These are phyloP conservation scores for Sebastes wilsoni DNA, from an alignment of 2,797 vertebrate genomes.

Conservation along the genomic window DNA sequence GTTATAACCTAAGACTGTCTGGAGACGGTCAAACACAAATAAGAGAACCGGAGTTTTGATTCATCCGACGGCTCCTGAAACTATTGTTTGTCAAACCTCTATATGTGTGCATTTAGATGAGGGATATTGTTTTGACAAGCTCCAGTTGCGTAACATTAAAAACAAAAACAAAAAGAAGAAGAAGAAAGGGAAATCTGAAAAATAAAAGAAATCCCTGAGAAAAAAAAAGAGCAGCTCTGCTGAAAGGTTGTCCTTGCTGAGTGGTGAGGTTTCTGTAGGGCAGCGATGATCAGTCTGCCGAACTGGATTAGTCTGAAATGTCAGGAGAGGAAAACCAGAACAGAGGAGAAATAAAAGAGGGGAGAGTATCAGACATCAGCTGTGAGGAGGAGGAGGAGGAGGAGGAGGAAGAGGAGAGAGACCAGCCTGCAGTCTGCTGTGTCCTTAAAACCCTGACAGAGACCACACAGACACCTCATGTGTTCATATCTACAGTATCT, in stretches of 20 bases:
- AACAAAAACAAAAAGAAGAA: not conserved
- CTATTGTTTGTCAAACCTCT: not conserved
- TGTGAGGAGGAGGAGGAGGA: constrained; percentile 26
- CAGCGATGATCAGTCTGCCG: constrained; percentile 60
- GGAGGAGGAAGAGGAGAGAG: not conserved
- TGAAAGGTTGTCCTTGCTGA: constrained; percentile 36
- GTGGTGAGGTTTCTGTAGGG: constrained; percentile 49
- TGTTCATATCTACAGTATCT: not conserved
- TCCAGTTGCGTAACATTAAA: not conserved
- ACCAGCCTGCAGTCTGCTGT: constrained; percentile 46
- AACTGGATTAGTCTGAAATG: constrained; percentile 69
- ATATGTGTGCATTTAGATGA: not conserved
- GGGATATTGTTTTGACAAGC: not conserved
- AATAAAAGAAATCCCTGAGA: not conserved
- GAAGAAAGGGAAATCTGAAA: not conserved
- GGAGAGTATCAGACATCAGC: constrained; percentile 57
- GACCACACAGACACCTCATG: not conserved
- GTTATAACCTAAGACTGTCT: not conserved
- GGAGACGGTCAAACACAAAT: not conserved
- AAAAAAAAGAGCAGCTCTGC: constrained; percentile 17
- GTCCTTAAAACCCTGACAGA: constrained; percentile 44
- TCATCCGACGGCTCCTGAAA: not conserved
- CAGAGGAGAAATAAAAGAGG: constrained; percentile 63
- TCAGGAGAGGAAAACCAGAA: constrained; percentile 56
- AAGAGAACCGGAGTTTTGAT: not conserved